These are phyloP conservation scores for Anseranas semipalmata DNA, from an alignment of 2,113 vertebrate genomes.

Conservation along the genomic window DNA sequence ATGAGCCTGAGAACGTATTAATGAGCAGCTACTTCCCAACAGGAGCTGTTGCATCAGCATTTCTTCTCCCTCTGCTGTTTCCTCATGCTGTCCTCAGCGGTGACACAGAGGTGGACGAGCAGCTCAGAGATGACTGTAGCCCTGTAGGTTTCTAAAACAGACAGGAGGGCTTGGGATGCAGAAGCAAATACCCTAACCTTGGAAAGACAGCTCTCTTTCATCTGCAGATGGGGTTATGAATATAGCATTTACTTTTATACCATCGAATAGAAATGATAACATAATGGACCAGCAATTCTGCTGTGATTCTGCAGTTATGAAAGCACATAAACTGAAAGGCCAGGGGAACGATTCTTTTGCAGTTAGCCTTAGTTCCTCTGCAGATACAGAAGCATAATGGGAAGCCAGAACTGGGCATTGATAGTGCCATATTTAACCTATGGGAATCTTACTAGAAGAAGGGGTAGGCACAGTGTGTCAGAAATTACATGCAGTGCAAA, in stretches of 20 bases:
- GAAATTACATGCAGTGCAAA: conserved; percentile 40
- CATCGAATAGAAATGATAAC: conserved; percentile 17
- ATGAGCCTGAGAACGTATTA: conserved; percentile 18
- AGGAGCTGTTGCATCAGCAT: background rate
- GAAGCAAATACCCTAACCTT: conserved; percentile 10
- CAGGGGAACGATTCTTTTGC: background rate
- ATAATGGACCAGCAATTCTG: background rate
- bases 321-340: background rate
- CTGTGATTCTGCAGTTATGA: background rate
- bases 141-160: background rate
- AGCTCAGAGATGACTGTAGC: background rate
- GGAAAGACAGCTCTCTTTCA: conserved; percentile 8
- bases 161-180: background rate
- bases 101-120: background rate
- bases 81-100: background rate
- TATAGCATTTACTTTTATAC: conserved; percentile 18
- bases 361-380: background rate
- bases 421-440: background rate
- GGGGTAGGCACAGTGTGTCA: background rate
- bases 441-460: conserved; percentile 1
- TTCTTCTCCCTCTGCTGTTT: background rate
- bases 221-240: background rate
- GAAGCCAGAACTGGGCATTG: background rate
- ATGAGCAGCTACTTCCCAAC: background rate
- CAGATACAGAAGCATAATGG: background rate